phyloP scores from a whole-genome alignment of 2,888 invertebrate genomes.

The Nasonovia ribisnigri region DNA sequence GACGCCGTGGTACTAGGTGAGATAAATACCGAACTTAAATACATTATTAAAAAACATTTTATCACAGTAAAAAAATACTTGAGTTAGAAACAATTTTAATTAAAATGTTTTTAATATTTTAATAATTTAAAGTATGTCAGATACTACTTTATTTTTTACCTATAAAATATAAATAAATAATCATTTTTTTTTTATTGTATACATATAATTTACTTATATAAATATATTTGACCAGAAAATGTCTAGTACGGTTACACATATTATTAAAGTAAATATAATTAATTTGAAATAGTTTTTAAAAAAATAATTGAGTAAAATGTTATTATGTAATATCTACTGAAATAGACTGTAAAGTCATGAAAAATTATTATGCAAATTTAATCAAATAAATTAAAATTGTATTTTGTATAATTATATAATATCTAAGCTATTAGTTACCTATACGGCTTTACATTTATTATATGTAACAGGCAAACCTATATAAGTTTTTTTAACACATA shows the following conservation, averaged over 20 bases:
- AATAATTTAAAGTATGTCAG: neutral
- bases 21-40: neutral
- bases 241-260: neutral
- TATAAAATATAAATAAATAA: neutral
- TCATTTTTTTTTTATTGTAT: neutral
- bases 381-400: neutral
- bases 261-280: neutral
- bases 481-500: neutral
- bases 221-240: neutral
- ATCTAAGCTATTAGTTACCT: neutral
- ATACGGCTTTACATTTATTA: neutral
- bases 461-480: neutral
- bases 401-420: neutral
- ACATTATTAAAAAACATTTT: neutral
- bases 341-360: neutral
- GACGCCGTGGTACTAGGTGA: constrained; percentile 71
- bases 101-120: neutral
- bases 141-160: too few relatives aligned
- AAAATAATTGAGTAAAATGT: neutral
- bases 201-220: neutral
- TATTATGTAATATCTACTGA: neutral
- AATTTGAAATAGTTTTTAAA: neutral
- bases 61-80: neutral
- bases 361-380: neutral
- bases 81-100: neutral